These are phyloP conservation scores for Ceuthmochares aereus DNA, from an alignment of 2,113 vertebrate genomes.

Conservation along the genomic window DNA sequence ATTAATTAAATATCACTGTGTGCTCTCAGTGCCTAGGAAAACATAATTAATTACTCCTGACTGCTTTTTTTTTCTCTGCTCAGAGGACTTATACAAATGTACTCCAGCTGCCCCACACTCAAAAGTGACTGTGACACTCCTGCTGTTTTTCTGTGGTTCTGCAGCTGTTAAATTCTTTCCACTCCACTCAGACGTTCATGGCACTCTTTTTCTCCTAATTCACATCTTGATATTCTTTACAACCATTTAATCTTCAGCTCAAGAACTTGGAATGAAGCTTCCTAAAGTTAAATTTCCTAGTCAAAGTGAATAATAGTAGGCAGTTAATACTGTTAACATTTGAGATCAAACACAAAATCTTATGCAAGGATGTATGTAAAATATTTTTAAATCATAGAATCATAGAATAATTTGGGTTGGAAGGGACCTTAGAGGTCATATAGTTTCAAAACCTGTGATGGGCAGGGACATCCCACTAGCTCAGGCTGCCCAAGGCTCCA, in stretches of 20 bases:
- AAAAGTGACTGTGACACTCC: not conserved
- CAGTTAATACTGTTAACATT: not conserved
- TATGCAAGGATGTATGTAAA: not conserved
- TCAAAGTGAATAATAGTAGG: not conserved
- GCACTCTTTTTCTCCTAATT: not conserved
- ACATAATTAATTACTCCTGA: not conserved
- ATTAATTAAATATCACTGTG: not conserved
- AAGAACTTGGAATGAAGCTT: not conserved
- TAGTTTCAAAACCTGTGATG: no score
- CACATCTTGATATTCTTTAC: slow-evolving; percentile 17
- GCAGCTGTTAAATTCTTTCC: slow-evolving; percentile 56
- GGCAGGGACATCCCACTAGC: no score
- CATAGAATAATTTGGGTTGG: no score
- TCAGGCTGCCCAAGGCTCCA: no score
- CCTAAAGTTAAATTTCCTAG: not conserved
- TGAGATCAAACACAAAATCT: not conserved
- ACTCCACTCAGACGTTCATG: not conserved
- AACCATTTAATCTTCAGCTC: not conserved
- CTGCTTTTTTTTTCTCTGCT: not conserved
- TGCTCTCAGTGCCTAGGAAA: not conserved
- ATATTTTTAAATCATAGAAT: not conserved
- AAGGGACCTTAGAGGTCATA: no score
- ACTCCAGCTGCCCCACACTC: slow-evolving; percentile 3
- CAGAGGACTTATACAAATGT: not conserved
- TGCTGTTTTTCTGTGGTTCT: not conserved